A percentile compares a stretch with the other conserved stretches of the same genome.
These are phyloP conservation scores for Caenorhabditis japonica DNA, from an alignment of 2,888 invertebrate species.

Conservation along the genomic window DNA sequence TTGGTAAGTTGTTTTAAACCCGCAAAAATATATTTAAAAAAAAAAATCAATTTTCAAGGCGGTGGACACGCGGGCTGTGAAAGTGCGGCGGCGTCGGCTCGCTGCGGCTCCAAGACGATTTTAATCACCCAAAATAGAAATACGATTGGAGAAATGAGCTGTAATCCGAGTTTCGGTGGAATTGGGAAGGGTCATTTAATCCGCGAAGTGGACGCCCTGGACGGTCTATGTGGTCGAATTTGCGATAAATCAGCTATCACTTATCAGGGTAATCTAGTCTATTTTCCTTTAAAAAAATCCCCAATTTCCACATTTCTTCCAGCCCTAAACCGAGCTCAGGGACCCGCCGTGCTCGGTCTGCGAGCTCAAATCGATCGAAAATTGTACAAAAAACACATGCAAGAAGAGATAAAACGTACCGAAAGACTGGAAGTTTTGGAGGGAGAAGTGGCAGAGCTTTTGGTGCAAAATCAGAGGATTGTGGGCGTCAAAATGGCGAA, in stretches of 20 bases:
- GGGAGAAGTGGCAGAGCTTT: slow-evolving; percentile 86
- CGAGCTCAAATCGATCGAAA: slow-evolving; percentile 89
- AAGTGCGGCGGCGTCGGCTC: slow-evolving; percentile 87
- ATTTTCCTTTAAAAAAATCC: background rate
- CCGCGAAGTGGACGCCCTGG: slow-evolving; percentile 87
- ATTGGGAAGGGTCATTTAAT: slow-evolving; percentile 84
- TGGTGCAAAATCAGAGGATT: slow-evolving; percentile 79
- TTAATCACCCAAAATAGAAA: slow-evolving; percentile 88
- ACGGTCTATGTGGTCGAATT: slow-evolving; percentile 86
- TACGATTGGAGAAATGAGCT: slow-evolving; percentile 89
- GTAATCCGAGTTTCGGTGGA: slow-evolving; percentile 93
- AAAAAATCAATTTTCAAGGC: slow-evolving; percentile 79
- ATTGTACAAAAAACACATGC: slow-evolving; percentile 86
- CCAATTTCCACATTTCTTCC: slow-evolving; percentile 69
- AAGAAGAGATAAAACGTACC: slow-evolving; percentile 78
- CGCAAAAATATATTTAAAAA: background rate
- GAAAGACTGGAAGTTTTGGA: slow-evolving; percentile 83
- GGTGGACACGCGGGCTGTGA: slow-evolving; percentile 93
- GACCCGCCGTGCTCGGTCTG: slow-evolving; percentile 91
- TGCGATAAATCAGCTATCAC: slow-evolving; percentile 81
- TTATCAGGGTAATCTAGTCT: slow-evolving; percentile 63
- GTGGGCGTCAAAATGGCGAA: slow-evolving; percentile 22
- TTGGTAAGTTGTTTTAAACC: slow-evolving; percentile 27
- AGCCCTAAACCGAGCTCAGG: slow-evolving; percentile 86
- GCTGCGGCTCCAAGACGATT: slow-evolving; percentile 86